Conservation (phyloP, 2,797 vertebrate genomes). For the Sebastes baramenuke region DNA sequence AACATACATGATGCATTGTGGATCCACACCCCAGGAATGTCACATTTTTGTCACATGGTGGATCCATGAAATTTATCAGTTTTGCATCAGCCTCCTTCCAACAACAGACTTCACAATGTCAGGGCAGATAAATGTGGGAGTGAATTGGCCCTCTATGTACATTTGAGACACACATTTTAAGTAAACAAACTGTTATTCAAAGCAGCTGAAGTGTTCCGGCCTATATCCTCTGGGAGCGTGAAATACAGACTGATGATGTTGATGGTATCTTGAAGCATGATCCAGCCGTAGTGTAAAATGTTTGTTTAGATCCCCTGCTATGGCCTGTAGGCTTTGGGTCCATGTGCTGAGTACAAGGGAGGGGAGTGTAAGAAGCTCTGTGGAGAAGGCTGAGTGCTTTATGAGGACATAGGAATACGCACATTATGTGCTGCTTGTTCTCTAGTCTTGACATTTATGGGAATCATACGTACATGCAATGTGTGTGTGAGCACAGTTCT, state of each 20-base stretch:
- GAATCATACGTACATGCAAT: not conserved
- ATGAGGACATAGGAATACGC: not conserved
- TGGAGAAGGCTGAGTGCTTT: not conserved
- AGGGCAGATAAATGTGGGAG: conserved; percentile 80
- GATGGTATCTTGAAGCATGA: conserved; percentile 63
- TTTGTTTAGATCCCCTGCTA: conserved; percentile 64
- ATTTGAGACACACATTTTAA: conserved; percentile 81
- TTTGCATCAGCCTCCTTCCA: conserved; percentile 88
- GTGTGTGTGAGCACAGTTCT: not conserved
- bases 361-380: not conserved
- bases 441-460: not conserved
- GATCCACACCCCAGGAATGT: conserved; percentile 86
- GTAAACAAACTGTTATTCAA: conserved; percentile 95
- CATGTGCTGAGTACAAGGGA: conserved; percentile 15
- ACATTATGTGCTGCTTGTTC: not conserved
- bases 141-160: conserved; percentile 84
- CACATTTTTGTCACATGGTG: conserved; percentile 97
- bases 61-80: conserved; percentile 92
- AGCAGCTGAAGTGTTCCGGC: conserved; percentile 82
- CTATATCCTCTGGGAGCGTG: conserved; percentile 78
- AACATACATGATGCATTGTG: conserved; percentile 85
- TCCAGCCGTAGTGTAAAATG: conserved; percentile 59
- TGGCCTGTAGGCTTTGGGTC: conserved; percentile 21
- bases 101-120: conserved; percentile 85
- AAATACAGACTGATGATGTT: conserved; percentile 78